These are phyloP conservation scores for Drosophila kuntzei DNA, from an alignment of 2,888 invertebrate genomes.

Conservation along the genomic window DNA sequence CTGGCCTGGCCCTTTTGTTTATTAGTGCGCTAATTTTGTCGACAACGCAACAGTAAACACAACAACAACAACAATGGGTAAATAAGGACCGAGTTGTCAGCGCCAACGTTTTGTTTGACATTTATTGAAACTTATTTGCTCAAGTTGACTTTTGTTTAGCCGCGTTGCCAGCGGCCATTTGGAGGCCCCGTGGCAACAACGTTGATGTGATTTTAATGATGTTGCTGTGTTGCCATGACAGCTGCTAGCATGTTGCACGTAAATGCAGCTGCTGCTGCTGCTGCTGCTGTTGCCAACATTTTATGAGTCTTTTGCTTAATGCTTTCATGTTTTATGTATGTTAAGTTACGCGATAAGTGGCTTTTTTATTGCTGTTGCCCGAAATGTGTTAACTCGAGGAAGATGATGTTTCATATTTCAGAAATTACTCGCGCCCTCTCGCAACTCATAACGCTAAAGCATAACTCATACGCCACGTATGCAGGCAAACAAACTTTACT, in stretches of 20 bases:
- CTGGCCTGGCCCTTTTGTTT: conserved; percentile 29
- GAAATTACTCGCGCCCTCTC: conserved; percentile 11
- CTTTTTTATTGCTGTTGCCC: conserved; percentile 21
- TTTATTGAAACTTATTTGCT: conserved; percentile 70
- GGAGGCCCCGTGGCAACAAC: conserved; percentile 17
- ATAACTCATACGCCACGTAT: conserved; percentile 31
- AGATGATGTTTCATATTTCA: conserved; percentile 15
- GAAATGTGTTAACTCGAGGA: conserved; percentile 1
- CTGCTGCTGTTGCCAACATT: conserved; percentile 26
- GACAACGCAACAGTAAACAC: conserved; percentile 47
- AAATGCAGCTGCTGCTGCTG: conserved; percentile 26
- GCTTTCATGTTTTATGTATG: conserved; percentile 56
- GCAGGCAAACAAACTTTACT: conserved; percentile 37
- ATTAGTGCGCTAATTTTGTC: conserved; percentile 49
- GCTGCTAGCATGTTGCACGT: conserved; percentile 31
- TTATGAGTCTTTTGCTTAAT: conserved; percentile 25
- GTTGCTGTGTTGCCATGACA: conserved; percentile 41
- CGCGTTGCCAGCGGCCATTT: conserved; percentile 33
- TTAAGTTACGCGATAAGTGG: conserved; percentile 41
- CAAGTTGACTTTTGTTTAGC: conserved; percentile 47
- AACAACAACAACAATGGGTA: conserved; percentile 5
- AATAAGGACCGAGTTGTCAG: conserved; percentile 31
- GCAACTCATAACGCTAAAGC: not conserved
- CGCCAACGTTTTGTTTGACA: conserved; percentile 62
- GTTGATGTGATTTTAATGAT: conserved; percentile 45